Evolutionary conservation across 2,113 vertebrate genomes (phyloP), one percentile per base, ranked within the genome.

Genomic region (Thryonomys swinderianus): DNA sequence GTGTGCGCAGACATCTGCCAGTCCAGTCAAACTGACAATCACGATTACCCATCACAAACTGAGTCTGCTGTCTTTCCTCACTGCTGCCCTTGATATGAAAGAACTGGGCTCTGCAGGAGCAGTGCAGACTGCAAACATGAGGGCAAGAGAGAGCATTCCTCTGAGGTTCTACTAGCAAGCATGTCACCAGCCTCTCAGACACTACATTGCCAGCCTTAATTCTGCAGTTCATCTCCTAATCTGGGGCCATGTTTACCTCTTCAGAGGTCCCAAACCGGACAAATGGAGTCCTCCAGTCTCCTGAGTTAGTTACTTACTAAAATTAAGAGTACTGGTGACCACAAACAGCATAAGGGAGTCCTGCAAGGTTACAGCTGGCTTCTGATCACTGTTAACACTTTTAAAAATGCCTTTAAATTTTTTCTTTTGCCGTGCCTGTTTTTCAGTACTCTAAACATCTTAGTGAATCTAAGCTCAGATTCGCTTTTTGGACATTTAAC

Each of bases 61-160:
- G n/a, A n/a, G 21, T 18, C 4, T 6, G 34, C 2, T 30, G 1
- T n/a, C 55, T 30, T 37, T 64, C 34, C 51, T 59, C 34, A 1
- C 0, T 2, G 45, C 66, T 12, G 27, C 12, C 23, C 25, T 0
- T 16, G 30, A 11, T 11, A 4, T 32, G 0, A 32, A 62, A 74
- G 30, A 64, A 14, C 16, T 30, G 0, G n/a, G 21, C 37, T n/a
- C 1, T n/a, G 8, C 6, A 18, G 67, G 57, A 8, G 32, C 2
- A 30, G 1, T 2, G 10, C 25, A 64, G 27, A 45, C 6, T 0
- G 1, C 7, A 12, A 32, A 37, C 66, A 48, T 0, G 0, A 18
- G 30, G 7, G 2, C 0, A 7, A 2, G 10, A 45, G n/a, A 18
- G 32, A 34, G 0, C 5, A 17, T 42, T 45, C 30, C 42, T 55